phyloP scores from a whole-genome alignment of 2,888 invertebrate genomes.

The Torymus texanus region DNA sequence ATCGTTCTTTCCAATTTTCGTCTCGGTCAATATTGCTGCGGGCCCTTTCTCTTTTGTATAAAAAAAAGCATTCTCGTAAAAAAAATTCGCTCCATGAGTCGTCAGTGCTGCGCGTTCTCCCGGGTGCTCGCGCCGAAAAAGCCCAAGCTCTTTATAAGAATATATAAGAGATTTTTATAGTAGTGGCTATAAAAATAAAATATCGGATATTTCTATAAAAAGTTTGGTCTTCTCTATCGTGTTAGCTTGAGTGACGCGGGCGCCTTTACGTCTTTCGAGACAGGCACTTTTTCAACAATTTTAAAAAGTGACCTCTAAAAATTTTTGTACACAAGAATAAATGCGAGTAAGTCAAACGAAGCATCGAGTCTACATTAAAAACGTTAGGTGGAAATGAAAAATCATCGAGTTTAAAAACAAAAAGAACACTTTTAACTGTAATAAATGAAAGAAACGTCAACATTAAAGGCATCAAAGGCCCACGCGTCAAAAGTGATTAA shows the following conservation, averaged over 20 bases:
- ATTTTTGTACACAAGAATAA: too few relatives aligned
- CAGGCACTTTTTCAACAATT: slow-evolving; percentile 10
- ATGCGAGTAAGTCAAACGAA: too few relatives aligned
- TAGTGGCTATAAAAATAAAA: too few relatives aligned
- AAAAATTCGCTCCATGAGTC: slow-evolving; percentile 34
- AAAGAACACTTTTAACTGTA: too few relatives aligned
- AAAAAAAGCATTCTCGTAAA: slow-evolving; percentile 29
- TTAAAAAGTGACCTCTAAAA: too few relatives aligned
- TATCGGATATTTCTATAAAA: slow-evolving; percentile 29
- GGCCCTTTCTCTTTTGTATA: background rate
- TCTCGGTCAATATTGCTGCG: slow-evolving; percentile 30
- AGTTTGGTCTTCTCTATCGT: slow-evolving; percentile 43
- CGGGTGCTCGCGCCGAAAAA: slow-evolving; percentile 29
- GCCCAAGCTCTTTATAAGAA: slow-evolving; percentile 44
- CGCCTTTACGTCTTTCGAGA: slow-evolving; percentile 30
- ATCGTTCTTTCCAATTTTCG: slow-evolving; percentile 28
- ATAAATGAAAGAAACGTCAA: too few relatives aligned
- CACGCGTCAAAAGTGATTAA: background rate
- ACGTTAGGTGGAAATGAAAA: too few relatives aligned
- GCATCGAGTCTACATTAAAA: too few relatives aligned
- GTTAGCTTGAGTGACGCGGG: background rate
- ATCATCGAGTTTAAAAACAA: too few relatives aligned
- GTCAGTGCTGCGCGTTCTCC: slow-evolving; percentile 24
- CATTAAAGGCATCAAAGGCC: background rate
- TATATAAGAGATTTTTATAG: slow-evolving; percentile 42